Conservation (phyloP, 2,797 vertebrate genomes). For the Rhabdomys pumilio region DNA sequence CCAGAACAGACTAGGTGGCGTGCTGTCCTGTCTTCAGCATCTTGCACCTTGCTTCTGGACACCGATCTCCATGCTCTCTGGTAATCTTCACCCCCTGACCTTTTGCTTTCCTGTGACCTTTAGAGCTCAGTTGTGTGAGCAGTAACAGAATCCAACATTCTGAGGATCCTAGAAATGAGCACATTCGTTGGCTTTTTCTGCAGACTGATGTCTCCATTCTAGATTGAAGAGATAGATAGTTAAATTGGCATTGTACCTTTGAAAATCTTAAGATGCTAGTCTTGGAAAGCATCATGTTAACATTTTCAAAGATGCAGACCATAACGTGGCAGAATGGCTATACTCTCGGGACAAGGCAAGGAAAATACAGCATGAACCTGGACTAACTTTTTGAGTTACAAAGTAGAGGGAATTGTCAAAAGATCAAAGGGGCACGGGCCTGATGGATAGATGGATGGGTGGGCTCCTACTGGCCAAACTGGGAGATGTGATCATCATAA, state of each 20-base stretch:
- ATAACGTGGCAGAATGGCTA: background rate
- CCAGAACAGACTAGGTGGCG: background rate
- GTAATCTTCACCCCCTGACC: background rate
- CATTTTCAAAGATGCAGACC: background rate
- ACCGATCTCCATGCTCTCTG: background rate
- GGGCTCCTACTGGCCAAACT: background rate
- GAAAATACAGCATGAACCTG: background rate
- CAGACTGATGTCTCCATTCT: background rate
- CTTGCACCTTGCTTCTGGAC: background rate
- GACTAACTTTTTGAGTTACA: background rate
- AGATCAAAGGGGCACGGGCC: background rate
- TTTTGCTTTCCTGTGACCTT: background rate
- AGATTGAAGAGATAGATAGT: background rate
- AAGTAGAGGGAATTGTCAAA: background rate
- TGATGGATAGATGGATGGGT: background rate
- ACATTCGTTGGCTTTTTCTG: background rate
- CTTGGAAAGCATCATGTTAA: background rate
- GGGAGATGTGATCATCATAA: background rate
- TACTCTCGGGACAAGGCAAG: background rate
- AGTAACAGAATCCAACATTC: constrained; percentile 18
- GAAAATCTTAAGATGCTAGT: background rate
- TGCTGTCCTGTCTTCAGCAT: too few species aligned
- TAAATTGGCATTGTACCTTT: background rate
- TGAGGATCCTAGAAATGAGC: background rate
- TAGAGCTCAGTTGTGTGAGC: background rate